A percentile compares a stretch with the other conserved stretches of the same genome.
These are phyloP conservation scores for Drosophila ustulata DNA, from an alignment of 2,888 invertebrate genomes.

Conservation along the genomic window DNA sequence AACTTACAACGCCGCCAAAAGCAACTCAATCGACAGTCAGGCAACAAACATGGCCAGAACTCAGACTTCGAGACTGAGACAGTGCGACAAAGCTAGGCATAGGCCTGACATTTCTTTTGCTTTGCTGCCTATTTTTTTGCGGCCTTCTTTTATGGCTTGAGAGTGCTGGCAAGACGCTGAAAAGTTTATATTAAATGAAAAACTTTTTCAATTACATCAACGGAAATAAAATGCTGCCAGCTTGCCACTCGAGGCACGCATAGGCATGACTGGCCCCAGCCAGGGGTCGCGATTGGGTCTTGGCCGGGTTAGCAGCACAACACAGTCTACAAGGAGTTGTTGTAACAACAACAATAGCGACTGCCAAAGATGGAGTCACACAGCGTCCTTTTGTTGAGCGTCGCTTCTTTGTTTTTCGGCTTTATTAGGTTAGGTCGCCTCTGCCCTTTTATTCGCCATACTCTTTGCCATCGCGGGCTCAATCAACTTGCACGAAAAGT, in stretches of 20 bases:
- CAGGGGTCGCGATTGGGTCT: conserved; percentile 9
- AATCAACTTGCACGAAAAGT: conserved; percentile 24
- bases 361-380: conserved; percentile 45
- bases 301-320: conserved; percentile 13
- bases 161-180: conserved; percentile 61
- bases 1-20: conserved; percentile 68
- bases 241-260: conserved; percentile 75
- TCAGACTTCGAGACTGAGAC: background rate
- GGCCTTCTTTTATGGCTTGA: conserved; percentile 51
- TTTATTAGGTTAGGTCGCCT: conserved; percentile 73
- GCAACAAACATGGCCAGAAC: background rate
- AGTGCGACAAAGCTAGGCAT: conserved; percentile 42
- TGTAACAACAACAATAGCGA: conserved; percentile 42
- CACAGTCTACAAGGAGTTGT: conserved; percentile 4
- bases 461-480: conserved; percentile 29
- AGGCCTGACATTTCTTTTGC: conserved; percentile 53
- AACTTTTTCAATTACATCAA: conserved; percentile 83
- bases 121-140: conserved; percentile 30
- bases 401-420: conserved; percentile 74
- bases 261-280: conserved; percentile 30
- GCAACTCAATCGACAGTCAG: conserved; percentile 66
- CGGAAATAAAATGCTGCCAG: conserved; percentile 80
- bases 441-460: conserved; percentile 33
- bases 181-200: conserved; percentile 82
- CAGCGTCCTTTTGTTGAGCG: conserved; percentile 63